phyloP scores from a whole-genome alignment of 1,140 invertebrate genomes.

The Caenorhabditis latens region DNA sequence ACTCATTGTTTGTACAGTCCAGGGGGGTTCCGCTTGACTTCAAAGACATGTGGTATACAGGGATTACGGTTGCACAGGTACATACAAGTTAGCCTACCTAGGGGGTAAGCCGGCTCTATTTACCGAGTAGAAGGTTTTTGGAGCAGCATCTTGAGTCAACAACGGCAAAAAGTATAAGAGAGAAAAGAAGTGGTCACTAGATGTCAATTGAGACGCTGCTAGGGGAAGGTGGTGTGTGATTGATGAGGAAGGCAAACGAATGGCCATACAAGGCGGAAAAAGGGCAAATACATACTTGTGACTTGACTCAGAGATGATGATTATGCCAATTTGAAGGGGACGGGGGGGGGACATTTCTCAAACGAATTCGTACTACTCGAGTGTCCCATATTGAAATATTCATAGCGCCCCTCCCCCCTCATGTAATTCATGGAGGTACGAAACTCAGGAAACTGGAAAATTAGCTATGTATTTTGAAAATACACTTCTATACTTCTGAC shows the following conservation, averaged over 20 bases:
- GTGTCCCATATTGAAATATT: conserved; percentile 48
- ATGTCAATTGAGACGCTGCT: conserved; percentile 50
- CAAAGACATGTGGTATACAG: background rate
- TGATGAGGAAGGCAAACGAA: conserved; percentile 44
- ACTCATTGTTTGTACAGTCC: too few species aligned
- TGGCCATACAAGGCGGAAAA: conserved; percentile 18
- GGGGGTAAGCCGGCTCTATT: conserved; percentile 33
- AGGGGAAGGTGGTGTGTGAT: conserved; percentile 49
- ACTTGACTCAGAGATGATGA: conserved; percentile 17
- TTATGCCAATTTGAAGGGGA: conserved; percentile 7
- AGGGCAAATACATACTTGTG: conserved; percentile 40
- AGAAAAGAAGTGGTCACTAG: conserved; percentile 50
- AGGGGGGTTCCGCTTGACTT: conserved; percentile 47
- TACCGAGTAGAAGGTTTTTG: background rate
- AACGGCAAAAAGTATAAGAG: background rate
- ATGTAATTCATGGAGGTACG: conserved; percentile 48
- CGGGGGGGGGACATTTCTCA: conserved; percentile 6
- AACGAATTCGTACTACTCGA: conserved; percentile 34
- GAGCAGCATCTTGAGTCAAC: conserved; percentile 42
- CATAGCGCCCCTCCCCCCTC: conserved; percentile 14
- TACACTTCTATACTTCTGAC: background rate
- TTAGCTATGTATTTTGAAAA: conserved; percentile 28
- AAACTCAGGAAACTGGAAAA: conserved; percentile 49
- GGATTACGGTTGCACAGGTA: conserved; percentile 24
- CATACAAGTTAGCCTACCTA: conserved; percentile 4